Conservation (phyloP, 2,888 invertebrate species). For the Rotaria macrura region DNA sequence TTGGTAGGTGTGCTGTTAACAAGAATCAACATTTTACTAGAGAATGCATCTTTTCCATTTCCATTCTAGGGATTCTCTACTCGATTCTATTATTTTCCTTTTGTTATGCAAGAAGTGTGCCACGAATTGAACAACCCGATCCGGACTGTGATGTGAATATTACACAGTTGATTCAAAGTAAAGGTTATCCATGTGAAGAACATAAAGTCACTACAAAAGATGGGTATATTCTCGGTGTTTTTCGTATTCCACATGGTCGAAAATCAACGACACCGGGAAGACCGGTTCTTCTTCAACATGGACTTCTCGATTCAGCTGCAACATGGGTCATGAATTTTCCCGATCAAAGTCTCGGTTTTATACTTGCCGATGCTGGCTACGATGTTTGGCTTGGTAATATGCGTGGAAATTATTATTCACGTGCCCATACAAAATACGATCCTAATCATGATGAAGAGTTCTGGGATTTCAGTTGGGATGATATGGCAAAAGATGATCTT, state of each 20-base stretch:
- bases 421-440: conserved; percentile 56
- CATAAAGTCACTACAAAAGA: conserved; percentile 58
- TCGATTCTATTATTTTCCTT: neutral
- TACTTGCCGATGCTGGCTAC: too few relatives aligned
- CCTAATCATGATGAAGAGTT: conserved; percentile 53
- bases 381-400: too few relatives aligned
- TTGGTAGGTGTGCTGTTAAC: too few relatives aligned
- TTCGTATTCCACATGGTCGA: too few relatives aligned
- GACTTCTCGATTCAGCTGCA: too few relatives aligned
- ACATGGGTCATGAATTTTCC: too few relatives aligned
- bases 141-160: conserved; percentile 14
- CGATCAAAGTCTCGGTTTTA: too few relatives aligned
- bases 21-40: too few relatives aligned
- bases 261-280: too few relatives aligned
- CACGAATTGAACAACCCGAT: neutral
- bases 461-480: conserved; percentile 61
- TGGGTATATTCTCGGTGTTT: conserved; percentile 59
- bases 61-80: neutral
- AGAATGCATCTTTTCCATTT: too few relatives aligned
- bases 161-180: conserved; percentile 41
- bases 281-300: too few relatives aligned
- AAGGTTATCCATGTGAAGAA: too few relatives aligned
- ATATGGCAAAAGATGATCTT: conserved; percentile 74
- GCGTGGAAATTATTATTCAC: conserved; percentile 68
- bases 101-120: neutral